These are phyloP conservation scores for Rhinophrynus dorsalis DNA, from an alignment of 2,797 vertebrate genomes.

Conservation along the genomic window DNA sequence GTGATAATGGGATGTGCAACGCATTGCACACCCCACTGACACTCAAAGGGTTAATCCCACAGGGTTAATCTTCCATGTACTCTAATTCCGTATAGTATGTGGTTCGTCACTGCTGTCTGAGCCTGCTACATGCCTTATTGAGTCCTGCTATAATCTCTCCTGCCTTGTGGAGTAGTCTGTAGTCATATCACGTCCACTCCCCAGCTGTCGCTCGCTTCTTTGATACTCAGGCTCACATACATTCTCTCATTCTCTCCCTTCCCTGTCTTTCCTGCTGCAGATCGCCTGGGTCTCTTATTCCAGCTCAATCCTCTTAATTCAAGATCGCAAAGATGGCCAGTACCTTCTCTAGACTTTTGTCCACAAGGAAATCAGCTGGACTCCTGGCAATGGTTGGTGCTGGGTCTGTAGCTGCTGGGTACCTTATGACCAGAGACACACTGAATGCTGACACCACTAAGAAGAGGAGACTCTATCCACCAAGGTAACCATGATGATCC, in stretches of 20 bases:
- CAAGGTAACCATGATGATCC: slow-evolving; percentile 79
- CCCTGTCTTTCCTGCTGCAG: slow-evolving; percentile 19
- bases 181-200: slow-evolving; percentile 54
- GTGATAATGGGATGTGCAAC: too few relatives aligned
- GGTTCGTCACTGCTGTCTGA: too few relatives aligned
- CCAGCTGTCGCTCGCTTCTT: slow-evolving; percentile 12
- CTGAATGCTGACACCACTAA: slow-evolving; percentile 71
- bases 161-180: slow-evolving; percentile 18
- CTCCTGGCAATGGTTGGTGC: slow-evolving; percentile 84
- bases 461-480: slow-evolving; percentile 81
- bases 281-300: slow-evolving; percentile 14
- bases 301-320: slow-evolving; percentile 9
- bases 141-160: slow-evolving; percentile 39
- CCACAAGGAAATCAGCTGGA: slow-evolving; percentile 70
- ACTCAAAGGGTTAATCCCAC: too few relatives aligned
- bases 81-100: too few relatives aligned
- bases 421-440: slow-evolving; percentile 79
- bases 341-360: slow-evolving; percentile 81
- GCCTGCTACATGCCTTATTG: too few relatives aligned
- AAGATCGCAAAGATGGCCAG: slow-evolving; percentile 74
- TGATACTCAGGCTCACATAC: not conserved
- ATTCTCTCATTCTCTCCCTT: slow-evolving; percentile 4
- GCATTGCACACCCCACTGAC: too few relatives aligned
- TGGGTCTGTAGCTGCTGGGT: slow-evolving; percentile 80
- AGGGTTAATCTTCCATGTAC: too few relatives aligned